These are phyloP conservation scores for Tinamus major DNA, from an alignment of 2,797 vertebrate species.

Conservation along the genomic window DNA sequence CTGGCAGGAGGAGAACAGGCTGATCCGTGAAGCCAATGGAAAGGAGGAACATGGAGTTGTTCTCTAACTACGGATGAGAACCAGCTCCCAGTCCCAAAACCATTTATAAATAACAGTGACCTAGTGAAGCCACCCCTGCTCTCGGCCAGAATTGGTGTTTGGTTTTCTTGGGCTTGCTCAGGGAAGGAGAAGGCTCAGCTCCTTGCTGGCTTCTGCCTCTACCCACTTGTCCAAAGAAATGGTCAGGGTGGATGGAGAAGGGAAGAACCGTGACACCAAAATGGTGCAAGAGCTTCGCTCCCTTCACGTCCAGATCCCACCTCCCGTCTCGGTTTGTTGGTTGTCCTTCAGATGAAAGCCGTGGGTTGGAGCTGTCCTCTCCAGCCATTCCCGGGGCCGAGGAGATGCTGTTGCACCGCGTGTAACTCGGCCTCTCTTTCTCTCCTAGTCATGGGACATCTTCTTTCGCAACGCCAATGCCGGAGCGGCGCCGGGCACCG, in stretches of 20 bases:
- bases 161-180: not conserved
- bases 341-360: too few species aligned
- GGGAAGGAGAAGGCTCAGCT: not conserved
- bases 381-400: fast-evolving
- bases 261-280: not conserved
- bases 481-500: conserved; percentile 91
- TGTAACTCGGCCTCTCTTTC: not conserved
- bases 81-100: not conserved
- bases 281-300: not conserved
- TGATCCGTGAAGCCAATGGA: too few species aligned
- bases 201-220: too few species aligned
- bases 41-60: not conserved
- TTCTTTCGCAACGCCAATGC: conserved; percentile 98
- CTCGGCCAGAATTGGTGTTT: not conserved
- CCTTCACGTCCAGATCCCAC: not conserved
- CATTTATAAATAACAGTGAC: not conserved
- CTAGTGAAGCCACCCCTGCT: not conserved
- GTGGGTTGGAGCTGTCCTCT: too few species aligned
- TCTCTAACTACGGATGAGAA: not conserved
- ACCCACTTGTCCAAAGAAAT: not conserved
- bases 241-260: not conserved
- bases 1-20: not conserved
- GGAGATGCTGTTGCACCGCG: not conserved
- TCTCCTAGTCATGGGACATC: conserved; percentile 93
- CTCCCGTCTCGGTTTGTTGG: too few species aligned